Evolutionary conservation across 2,888 invertebrate species (phyloP).

Genomic region (Sesia bembeciformis): DNA sequence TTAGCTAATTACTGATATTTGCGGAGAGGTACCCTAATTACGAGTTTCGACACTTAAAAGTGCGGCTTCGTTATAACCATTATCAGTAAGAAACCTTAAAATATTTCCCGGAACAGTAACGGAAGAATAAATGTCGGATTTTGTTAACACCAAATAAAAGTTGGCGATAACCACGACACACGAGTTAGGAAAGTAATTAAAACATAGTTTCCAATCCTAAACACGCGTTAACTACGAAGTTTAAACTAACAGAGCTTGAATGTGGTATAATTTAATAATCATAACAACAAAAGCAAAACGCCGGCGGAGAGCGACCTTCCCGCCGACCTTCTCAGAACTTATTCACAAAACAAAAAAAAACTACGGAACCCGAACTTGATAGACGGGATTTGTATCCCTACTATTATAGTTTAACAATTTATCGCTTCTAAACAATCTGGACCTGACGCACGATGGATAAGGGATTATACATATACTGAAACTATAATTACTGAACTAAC

Average conservation of each 20-base stretch:
- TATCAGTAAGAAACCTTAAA: background rate
- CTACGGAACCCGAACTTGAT: slow-evolving; percentile 27
- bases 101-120: background rate
- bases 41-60: slow-evolving; percentile 14
- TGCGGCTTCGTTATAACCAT: background rate
- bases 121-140: background rate
- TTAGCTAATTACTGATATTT: slow-evolving; percentile 32
- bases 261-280: slow-evolving; percentile 6
- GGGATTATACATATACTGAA: slow-evolving; percentile 2
- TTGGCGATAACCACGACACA: background rate
- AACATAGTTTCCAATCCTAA: background rate
- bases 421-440: slow-evolving; percentile 24
- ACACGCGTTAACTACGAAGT: background rate
- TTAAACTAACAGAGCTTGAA: slow-evolving; percentile 11
- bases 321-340: slow-evolving; percentile 56
- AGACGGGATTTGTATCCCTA: slow-evolving; percentile 31
- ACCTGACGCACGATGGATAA: background rate
- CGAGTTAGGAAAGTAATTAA: background rate
- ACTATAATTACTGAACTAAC: too few species aligned
- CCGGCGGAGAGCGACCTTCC: slow-evolving; percentile 49
- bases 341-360: slow-evolving; percentile 49
- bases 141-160: background rate
- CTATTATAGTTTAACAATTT: slow-evolving; percentile 35
- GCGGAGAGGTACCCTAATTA: slow-evolving; percentile 21
- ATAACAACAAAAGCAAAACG: slow-evolving; percentile 26